phyloP scores from a whole-genome alignment of 2,888 invertebrate species.

The Gisinianus flammeolus region DNA sequence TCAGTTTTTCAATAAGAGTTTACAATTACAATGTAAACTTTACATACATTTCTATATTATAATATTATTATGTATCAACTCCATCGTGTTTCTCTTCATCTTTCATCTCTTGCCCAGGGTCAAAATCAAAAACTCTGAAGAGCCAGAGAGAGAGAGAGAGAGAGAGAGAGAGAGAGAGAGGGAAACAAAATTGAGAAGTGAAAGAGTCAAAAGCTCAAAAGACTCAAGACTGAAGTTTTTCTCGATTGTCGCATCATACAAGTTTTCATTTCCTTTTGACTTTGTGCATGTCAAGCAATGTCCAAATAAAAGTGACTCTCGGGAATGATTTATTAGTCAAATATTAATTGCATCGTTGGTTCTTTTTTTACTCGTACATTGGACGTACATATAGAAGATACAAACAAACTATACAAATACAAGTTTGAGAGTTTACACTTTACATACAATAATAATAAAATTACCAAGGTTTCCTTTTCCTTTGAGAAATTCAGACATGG shows the following conservation, averaged over 20 bases:
- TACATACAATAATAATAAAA: not conserved
- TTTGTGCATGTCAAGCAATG: not conserved
- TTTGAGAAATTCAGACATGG: not conserved
- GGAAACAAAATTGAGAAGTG: not conserved
- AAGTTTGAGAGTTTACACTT: not conserved
- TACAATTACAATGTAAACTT: too few relatives aligned
- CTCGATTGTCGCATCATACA: too few relatives aligned
- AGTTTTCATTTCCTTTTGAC: too few relatives aligned
- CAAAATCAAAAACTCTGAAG: not conserved
- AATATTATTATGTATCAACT: not conserved
- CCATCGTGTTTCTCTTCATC: not conserved
- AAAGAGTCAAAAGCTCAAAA: too few relatives aligned
- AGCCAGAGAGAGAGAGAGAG: not conserved
- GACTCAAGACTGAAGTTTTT: too few relatives aligned
- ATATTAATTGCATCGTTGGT: slow-evolving; percentile 8
- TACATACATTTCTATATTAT: not conserved
- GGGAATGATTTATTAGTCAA: slow-evolving; percentile 8
- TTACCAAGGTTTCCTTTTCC: not conserved
- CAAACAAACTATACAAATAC: not conserved
- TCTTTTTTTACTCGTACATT: not conserved
- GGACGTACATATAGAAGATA: not conserved
- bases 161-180: not conserved
- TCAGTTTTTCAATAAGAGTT: too few relatives aligned
- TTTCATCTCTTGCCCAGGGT: not conserved
- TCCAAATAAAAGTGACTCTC: not conserved